Conservation (phyloP, 2,113 vertebrate genomes). For the Aegypius monachus region DNA sequence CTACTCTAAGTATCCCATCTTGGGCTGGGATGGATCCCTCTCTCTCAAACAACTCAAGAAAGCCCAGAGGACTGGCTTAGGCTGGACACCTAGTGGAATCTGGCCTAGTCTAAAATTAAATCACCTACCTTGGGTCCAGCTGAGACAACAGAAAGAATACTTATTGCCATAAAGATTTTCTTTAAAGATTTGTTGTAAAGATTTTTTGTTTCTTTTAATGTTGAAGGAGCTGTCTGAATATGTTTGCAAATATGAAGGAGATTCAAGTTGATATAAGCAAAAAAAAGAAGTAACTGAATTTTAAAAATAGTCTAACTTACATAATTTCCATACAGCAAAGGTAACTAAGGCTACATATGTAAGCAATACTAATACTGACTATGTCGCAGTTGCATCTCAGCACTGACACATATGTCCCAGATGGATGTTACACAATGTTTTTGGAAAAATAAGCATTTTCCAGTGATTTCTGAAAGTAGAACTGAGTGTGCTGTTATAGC, state of each 20-base stretch:
- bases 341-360: not conserved
- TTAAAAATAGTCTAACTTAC: not conserved
- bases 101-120: not conserved
- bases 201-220: not conserved
- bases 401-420: not conserved
- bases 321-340: not conserved
- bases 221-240: not conserved
- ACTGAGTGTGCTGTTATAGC: not conserved
- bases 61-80: not conserved
- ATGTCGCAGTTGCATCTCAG: not conserved
- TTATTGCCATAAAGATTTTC: not conserved
- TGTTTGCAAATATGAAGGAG: not conserved
- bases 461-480: conserved; percentile 19
- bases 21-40: not conserved
- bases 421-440: not conserved
- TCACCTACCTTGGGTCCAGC: not conserved
- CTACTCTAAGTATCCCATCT: not conserved
- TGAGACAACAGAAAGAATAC: not conserved
- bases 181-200: not conserved
- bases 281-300: not conserved
- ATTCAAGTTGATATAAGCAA: not conserved
- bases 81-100: not conserved
- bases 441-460: not conserved
- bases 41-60: not conserved
- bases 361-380: not conserved